Evolutionary conservation across 2,888 invertebrate species (phyloP), one percentile per base, ranked within the genome.

Genomic region (Brachynemurus nebulosus): DNA sequence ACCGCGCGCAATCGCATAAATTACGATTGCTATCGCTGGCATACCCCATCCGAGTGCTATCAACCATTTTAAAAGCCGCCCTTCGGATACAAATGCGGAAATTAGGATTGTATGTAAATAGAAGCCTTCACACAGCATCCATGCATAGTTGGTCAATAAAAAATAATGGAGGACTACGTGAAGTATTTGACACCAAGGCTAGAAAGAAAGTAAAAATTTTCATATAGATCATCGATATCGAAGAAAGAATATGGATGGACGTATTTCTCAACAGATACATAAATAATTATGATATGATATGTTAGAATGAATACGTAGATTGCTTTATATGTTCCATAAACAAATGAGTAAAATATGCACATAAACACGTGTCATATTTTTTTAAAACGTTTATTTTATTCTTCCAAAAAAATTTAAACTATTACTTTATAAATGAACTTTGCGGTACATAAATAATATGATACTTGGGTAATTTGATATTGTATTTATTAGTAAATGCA

Each of bases 71-170:
- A 92, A 72, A 50, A 95, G 74, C 48, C 80, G 79, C 52, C 84
- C 80, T 67, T 93, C 92, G 16, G 86, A 83, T 51, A 90, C 84
- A 65, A 95, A 93, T 4, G 93, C 86, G 51, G 84, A 77, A 16
- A 93, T 91, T 2, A 95, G 78, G 52, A 95, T 78, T 1, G 93
- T 93, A 68, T 93, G 93, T 51, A 95, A 74, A 66, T 93, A 93
- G 51, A 92, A 76, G 0, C 92, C 92, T 66, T 92, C 92, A 67
- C 90, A 90, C 57, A 95, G 74, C 92, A 93, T 95, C 95, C 95
- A 95, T 53, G 89, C 82, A 68, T 93, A 95, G 68, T 88, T 93
- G 56, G 88, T 86, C 47, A 92, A 74, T 52, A 93, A 74, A 58
- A 88, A 89, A 65, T 89, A 91, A 66, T 90, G 88, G 41, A 89